These are phyloP conservation scores for Agapornis roseicollis DNA, from an alignment of 2,113 vertebrate genomes.

Conservation along the genomic window DNA sequence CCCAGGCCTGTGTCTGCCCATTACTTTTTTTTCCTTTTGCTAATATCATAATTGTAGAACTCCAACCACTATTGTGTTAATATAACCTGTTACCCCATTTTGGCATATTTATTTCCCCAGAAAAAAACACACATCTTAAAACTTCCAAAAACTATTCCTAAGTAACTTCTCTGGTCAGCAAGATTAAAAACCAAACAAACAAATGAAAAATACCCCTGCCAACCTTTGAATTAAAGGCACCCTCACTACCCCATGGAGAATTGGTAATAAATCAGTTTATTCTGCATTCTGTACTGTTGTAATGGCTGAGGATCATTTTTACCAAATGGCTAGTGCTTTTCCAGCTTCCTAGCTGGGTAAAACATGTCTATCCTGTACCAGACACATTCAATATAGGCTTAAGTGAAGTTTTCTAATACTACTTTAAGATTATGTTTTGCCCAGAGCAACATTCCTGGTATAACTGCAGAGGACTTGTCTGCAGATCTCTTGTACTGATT, in stretches of 20 bases:
- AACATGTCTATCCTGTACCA: neutral
- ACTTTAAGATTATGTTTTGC: neutral
- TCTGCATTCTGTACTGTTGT: neutral
- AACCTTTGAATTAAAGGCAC: neutral
- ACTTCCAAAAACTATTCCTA: neutral
- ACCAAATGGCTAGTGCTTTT: neutral
- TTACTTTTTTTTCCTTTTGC: neutral
- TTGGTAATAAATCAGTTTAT: neutral
- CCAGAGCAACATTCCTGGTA: conserved; percentile 46
- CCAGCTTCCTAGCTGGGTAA: neutral
- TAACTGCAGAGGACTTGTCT: neutral
- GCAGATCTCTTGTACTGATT: neutral
- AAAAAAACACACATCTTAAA: neutral
- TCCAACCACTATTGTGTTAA: neutral
- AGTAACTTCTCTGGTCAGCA: neutral
- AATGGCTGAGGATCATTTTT: neutral
- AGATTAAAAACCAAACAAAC: neutral
- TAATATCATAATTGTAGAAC: neutral
- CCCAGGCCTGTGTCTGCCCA: neutral
- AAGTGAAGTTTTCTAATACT: neutral
- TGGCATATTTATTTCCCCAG: neutral
- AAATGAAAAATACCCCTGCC: neutral
- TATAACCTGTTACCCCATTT: neutral
- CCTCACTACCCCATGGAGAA: neutral
- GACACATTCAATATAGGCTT: neutral